A percentile compares a stretch with the other conserved stretches of the same genome.
These are phyloP conservation scores for Galagoides demidoff DNA, from an alignment of 2,797 vertebrate genomes.

Conservation along the genomic window DNA sequence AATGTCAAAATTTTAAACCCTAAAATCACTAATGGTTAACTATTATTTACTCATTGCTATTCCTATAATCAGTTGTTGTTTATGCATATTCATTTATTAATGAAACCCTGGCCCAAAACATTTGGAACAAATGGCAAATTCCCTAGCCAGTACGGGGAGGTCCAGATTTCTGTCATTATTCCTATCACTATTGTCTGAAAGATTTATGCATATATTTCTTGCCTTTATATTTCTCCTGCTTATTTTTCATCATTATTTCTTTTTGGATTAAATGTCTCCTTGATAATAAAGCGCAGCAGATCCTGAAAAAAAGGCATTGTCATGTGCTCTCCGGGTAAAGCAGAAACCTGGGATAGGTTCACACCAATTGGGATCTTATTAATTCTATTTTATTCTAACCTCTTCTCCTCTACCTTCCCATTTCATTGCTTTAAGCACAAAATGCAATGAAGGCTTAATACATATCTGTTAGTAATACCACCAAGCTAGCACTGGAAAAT, in stretches of 20 bases:
- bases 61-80: not conserved
- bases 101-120: not conserved
- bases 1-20: not conserved
- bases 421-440: not conserved
- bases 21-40: not conserved
- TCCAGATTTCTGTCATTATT: slow-evolving; percentile 6
- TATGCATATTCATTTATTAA: not conserved
- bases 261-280: not conserved
- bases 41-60: not conserved
- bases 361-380: not conserved
- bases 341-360: not conserved
- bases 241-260: not conserved
- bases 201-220: not conserved
- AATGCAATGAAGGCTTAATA: slow-evolving; percentile 1
- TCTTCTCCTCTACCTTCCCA: not conserved
- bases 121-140: not conserved
- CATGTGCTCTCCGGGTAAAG: not conserved
- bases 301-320: not conserved
- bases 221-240: not conserved
- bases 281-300: not conserved
- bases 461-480: slow-evolving; percentile 51
- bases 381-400: not conserved
- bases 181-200: not conserved
- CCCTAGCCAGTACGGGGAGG: not conserved
- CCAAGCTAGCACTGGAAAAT: not conserved